These are phyloP conservation scores for Rhagium mordax DNA, from an alignment of 2,888 invertebrate genomes.

Conservation along the genomic window DNA sequence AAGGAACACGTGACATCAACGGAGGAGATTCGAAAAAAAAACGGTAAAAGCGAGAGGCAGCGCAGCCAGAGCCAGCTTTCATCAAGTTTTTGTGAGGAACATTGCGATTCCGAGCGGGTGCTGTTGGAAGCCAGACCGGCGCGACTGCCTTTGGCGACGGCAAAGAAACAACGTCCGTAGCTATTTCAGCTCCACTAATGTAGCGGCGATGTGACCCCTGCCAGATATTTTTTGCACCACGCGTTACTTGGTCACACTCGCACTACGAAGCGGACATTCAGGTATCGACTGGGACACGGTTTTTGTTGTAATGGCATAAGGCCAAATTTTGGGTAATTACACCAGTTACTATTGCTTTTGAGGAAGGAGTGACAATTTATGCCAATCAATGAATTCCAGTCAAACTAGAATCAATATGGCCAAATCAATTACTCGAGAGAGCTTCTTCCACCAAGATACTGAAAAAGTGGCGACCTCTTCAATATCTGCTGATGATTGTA, in stretches of 20 bases:
- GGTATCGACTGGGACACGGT: background rate
- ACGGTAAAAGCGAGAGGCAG: slow-evolving; percentile 49
- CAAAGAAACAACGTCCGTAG: slow-evolving; percentile 63
- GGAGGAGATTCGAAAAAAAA: slow-evolving; percentile 54
- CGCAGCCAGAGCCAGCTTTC: slow-evolving; percentile 53
- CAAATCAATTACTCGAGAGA: too few species aligned
- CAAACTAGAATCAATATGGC: too few species aligned
- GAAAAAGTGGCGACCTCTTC: too few species aligned
- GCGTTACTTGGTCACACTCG: slow-evolving; percentile 9
- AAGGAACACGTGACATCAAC: slow-evolving; percentile 28
- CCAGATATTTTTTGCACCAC: slow-evolving; percentile 62
- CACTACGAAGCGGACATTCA: slow-evolving; percentile 12
- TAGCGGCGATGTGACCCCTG: slow-evolving; percentile 62
- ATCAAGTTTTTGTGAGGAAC: slow-evolving; percentile 60
- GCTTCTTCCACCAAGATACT: too few species aligned
- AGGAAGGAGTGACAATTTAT: too few species aligned
- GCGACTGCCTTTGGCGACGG: slow-evolving; percentile 64
- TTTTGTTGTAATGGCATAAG: background rate
- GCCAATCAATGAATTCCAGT: too few species aligned
- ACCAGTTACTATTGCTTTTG: too few species aligned
- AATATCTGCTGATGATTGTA: too few species aligned
- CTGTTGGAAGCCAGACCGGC: slow-evolving; percentile 62
- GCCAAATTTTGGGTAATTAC: background rate
- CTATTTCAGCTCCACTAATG: slow-evolving; percentile 61
- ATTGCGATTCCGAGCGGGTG: slow-evolving; percentile 63